These are phyloP conservation scores for Heliornis fulica DNA, from an alignment of 2,113 vertebrate species.

Conservation along the genomic window DNA sequence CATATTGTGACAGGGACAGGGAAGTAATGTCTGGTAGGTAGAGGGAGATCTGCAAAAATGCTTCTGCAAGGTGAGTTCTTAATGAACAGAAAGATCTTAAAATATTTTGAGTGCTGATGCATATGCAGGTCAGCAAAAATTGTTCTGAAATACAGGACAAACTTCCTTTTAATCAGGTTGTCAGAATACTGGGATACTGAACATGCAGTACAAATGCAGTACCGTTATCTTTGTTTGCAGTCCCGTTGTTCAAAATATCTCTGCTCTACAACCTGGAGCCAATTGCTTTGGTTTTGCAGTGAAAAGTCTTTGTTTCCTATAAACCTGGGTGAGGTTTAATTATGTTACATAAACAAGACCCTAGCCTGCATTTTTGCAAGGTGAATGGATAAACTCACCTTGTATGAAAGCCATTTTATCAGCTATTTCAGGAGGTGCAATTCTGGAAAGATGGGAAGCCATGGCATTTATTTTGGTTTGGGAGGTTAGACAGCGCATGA, in stretches of 20 bases:
- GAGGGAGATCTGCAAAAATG: neutral
- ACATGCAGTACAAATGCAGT: neutral
- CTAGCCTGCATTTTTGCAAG: neutral
- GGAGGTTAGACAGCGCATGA: neutral
- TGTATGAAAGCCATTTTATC: neutral
- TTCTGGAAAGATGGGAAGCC: neutral
- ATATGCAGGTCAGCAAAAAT: neutral
- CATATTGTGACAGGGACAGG: neutral
- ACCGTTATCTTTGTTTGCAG: neutral
- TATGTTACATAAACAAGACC: neutral
- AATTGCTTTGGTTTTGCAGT: neutral
- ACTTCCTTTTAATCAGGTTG: neutral
- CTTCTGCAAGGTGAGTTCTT: neutral
- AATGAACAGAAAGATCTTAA: neutral
- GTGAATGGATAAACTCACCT: neutral
- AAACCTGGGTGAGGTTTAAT: neutral
- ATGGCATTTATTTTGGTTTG: neutral
- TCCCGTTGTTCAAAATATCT: neutral
- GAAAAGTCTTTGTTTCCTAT: neutral
- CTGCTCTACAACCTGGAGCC: neutral
- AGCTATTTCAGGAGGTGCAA: neutral
- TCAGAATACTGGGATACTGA: neutral
- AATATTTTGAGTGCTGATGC: neutral
- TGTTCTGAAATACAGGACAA: neutral
- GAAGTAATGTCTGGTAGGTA: neutral